These are phyloP conservation scores for Patiria pectinifera DNA, from an alignment of 53 echinoderm and acorn worm genomes.

Conservation along the genomic window DNA sequence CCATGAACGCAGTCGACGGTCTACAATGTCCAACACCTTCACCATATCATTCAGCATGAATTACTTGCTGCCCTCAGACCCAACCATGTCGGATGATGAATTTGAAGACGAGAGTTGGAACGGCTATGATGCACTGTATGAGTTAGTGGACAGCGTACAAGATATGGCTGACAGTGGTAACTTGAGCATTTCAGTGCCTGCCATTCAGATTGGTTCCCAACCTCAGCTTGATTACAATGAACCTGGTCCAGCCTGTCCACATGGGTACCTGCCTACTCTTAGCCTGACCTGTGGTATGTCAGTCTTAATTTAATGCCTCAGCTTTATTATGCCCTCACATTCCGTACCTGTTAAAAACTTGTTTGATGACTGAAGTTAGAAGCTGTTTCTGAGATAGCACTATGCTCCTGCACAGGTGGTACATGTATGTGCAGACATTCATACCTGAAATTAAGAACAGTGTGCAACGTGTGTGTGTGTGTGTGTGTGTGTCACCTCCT, in stretches of 20 bases:
- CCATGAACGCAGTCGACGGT: not conserved
- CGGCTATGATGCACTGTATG: constrained; percentile 38
- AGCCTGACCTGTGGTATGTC: constrained; percentile 53
- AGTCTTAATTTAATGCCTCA: not conserved
- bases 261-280: constrained; percentile 22
- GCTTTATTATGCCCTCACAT: not conserved
- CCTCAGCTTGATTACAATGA: constrained; percentile 48
- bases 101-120: constrained; percentile 38
- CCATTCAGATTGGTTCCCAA: constrained; percentile 45
- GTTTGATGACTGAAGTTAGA: too few species aligned
- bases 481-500: too few species aligned
- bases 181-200: constrained; percentile 37
- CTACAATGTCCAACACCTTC: not conserved
- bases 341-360: too few species aligned
- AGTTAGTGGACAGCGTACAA: constrained; percentile 11
- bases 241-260: constrained; percentile 42
- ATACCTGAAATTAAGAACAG: too few species aligned
- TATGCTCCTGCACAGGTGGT: too few species aligned
- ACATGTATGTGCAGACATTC: too few species aligned
- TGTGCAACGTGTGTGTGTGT: too few species aligned
- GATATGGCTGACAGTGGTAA: not conserved
- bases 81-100: not conserved
- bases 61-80: not conserved
- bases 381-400: too few species aligned
- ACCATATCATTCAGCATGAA: constrained; percentile 18